A percentile compares a stretch with the other conserved stretches of the same genome.
Evolutionary conservation across 2,888 invertebrate species (phyloP).

Genomic region (Zygothrica quintamaculata): DNA sequence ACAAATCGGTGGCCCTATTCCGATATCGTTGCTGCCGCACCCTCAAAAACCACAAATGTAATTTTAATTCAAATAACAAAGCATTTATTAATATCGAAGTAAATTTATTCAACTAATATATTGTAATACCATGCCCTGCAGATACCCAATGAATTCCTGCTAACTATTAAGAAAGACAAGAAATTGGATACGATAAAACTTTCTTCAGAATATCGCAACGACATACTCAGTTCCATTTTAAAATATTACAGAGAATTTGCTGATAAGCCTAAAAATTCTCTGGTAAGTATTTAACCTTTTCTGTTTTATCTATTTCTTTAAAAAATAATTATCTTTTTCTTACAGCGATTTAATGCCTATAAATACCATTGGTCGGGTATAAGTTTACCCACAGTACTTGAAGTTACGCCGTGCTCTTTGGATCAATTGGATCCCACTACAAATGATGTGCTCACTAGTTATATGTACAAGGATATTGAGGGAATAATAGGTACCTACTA

Average conservation of each 20-base stretch:
- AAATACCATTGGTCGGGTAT: slow-evolving; percentile 99
- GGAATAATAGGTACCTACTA: slow-evolving; percentile 87
- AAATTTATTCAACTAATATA: slow-evolving; percentile 15
- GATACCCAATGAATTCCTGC: slow-evolving; percentile 89
- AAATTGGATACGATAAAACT: slow-evolving; percentile 98
- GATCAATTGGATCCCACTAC: slow-evolving; percentile 96
- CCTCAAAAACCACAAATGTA: slow-evolving; percentile 86
- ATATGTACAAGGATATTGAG: slow-evolving; percentile 94
- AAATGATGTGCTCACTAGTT: slow-evolving; percentile 91
- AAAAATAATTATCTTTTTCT: neutral
- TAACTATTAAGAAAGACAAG: slow-evolving; percentile 94
- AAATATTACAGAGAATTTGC: slow-evolving; percentile 91
- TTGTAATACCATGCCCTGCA: slow-evolving; percentile 52
- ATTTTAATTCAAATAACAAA: slow-evolving; percentile 28
- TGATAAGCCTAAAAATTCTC: slow-evolving; percentile 91
- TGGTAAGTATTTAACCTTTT: slow-evolving; percentile 86
- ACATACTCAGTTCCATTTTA: slow-evolving; percentile 96
- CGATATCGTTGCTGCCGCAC: slow-evolving; percentile 90
- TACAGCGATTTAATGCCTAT: slow-evolving; percentile 93
- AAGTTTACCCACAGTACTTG: slow-evolving; percentile 93
- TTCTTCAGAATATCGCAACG: slow-evolving; percentile 96
- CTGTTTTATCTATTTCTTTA: neutral
- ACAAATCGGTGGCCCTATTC: slow-evolving; percentile 97
- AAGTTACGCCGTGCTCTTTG: slow-evolving; percentile 95
- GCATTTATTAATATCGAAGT: neutral